Evolutionary conservation across 2,797 vertebrate species (phyloP).

Genomic region (Triplophysa bombifrons): DNA sequence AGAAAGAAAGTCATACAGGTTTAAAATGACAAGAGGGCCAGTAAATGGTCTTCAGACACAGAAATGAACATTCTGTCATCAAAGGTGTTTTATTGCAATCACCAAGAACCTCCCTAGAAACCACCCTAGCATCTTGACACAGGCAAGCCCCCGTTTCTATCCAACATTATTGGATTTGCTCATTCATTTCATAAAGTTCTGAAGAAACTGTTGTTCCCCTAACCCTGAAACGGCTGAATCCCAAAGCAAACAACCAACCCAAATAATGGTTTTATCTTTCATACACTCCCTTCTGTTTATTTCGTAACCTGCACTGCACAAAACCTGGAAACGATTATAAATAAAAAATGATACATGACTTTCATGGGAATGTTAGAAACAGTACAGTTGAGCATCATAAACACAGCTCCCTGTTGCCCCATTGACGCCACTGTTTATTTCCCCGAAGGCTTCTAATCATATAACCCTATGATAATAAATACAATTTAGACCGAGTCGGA

Average conservation of each 20-base stretch:
- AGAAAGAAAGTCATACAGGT: too few relatives aligned
- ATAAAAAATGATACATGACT: slow-evolving; percentile 16
- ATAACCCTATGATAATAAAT: slow-evolving; percentile 40
- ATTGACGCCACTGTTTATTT: slow-evolving; percentile 48
- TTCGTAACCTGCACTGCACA: slow-evolving; percentile 8
- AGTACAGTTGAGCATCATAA: slow-evolving; percentile 29
- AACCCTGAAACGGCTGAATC: not conserved
- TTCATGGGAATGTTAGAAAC: slow-evolving; percentile 42
- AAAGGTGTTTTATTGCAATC: not conserved
- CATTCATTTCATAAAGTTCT: not conserved
- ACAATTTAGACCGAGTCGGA: slow-evolving; percentile 23
- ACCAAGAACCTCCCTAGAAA: not conserved
- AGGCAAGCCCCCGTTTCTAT: not conserved
- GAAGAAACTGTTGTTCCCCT: not conserved
- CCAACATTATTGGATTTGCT: not conserved
- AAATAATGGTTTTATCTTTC: not conserved
- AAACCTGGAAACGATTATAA: slow-evolving; percentile 29
- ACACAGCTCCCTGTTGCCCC: slow-evolving; percentile 18
- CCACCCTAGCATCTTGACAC: not conserved
- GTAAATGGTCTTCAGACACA: too few relatives aligned
- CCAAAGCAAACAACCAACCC: not conserved
- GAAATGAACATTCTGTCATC: too few relatives aligned
- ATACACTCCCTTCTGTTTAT: not conserved
- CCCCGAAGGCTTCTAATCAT: slow-evolving; percentile 27
- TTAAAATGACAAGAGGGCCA: too few relatives aligned